Base-by-base conservation (phyloP, 1,140 invertebrate species). In the Gonioctena quinquepunctata region DNA sequence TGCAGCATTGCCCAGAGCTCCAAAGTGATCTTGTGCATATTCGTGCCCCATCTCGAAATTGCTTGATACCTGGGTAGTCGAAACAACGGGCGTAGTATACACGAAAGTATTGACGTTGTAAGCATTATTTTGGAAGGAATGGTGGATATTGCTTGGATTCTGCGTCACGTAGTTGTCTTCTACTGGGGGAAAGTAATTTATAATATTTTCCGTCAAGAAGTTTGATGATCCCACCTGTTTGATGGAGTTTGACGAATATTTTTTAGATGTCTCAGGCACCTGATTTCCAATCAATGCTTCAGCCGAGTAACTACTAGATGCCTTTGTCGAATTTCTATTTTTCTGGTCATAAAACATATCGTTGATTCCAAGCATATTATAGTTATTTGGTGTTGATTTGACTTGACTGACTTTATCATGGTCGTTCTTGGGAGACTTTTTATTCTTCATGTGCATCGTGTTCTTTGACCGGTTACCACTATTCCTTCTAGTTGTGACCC, bases 301-400 rank as follows among this genome's bases (percentile, higher is more conserved):
- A 0, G 88, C 88, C 2, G 88, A 89, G 62, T 89, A 89, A 79
- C 86, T 89, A 56, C 85, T 88, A 21, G 77, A 68, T 4, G 70
- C 49, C 54, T 77, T 77, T 0, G 52, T 23, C 56, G 54, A 68
- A 62, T 68, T 73, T 18, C 57, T 57, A 33, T 68, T 62, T 64
- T 74, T 76, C 16, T n/a, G 23, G n/a, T 77, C 75, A 65, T 68
- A 72, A 66, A 73, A 78, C 23, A 77, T 48, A 22, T 75, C 74
- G 23, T 13, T 68, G 2, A 25, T 16, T 16, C 28, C 56, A n/a
- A 63, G 50, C 54, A 68, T 72, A 42, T 73, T 76, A 59, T 56
- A 69, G 50, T 33, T 26, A 48, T 74, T 70, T 42, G 33, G 33
- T 19, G 57, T 52, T 48, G 25, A 59, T 70, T 79, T 73, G n/a